Percentiles rank a stretch among this genome's conserved stretches.
Conservation (phyloP, 2,113 vertebrate species). For the Silurus meridionalis region DNA sequence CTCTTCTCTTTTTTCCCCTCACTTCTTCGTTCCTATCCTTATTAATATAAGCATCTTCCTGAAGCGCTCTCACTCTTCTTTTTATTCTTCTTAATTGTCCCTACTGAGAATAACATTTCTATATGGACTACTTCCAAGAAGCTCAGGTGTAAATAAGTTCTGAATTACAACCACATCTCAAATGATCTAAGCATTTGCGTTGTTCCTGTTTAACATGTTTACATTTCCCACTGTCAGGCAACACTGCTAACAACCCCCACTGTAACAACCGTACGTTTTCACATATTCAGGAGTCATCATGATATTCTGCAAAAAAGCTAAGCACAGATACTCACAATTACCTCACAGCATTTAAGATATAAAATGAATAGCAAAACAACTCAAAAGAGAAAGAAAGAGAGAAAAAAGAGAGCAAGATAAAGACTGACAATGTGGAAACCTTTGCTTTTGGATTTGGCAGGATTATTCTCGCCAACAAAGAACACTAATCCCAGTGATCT, state of each 20-base stretch:
- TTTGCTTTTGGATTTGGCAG: slow-evolving; percentile 34
- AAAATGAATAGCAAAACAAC: background rate
- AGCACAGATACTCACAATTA: background rate
- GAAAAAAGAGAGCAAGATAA: background rate
- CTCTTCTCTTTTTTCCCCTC: no score
- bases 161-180: background rate
- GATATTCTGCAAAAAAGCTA: background rate
- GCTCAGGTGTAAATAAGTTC: background rate
- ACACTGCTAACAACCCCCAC: background rate
- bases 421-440: background rate
- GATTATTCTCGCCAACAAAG: slow-evolving; percentile 29
- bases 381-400: background rate
- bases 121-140: background rate
- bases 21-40: no score
- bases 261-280: background rate
- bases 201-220: background rate
- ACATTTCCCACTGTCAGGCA: background rate
- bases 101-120: background rate
- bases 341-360: background rate
- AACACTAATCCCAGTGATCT: slow-evolving; percentile 45
- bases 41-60: background rate
- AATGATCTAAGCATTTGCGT: background rate
- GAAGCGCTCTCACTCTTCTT: background rate
- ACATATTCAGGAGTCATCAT: background rate
- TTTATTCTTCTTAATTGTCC: no score